These are phyloP conservation scores for Smutsia gigantea DNA, from an alignment of 2,797 vertebrate genomes.

Conservation along the genomic window DNA sequence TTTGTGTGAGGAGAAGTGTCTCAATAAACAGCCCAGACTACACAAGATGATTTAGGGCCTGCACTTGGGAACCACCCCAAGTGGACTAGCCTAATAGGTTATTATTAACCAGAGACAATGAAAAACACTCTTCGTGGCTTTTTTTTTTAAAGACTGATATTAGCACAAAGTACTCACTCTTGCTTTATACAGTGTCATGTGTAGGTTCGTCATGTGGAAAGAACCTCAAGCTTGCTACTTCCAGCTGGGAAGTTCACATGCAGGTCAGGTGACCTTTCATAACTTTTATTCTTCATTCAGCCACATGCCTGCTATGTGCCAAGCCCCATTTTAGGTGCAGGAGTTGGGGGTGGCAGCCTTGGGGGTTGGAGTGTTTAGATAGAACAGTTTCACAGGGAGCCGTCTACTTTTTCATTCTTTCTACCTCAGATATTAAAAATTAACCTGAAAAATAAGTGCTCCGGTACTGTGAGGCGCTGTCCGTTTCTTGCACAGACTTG, in stretches of 20 bases:
- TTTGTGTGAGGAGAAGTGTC: constrained; percentile 1
- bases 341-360: background rate
- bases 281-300: background rate
- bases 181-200: background rate
- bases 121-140: background rate
- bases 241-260: background rate
- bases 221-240: background rate
- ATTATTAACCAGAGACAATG: constrained; percentile 35
- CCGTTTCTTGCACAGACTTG: background rate
- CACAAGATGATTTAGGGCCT: background rate
- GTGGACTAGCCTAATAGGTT: background rate
- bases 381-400: background rate
- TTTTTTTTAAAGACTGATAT: background rate
- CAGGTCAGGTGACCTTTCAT: background rate
- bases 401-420: background rate
- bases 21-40: constrained; percentile 49
- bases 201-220: background rate
- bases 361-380: background rate
- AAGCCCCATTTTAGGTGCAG: background rate
- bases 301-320: background rate
- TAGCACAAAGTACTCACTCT: background rate
- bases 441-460: background rate
- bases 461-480: fast-evolving
- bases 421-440: background rate
- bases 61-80: background rate